Percentiles rank a stretch among this genome's conserved stretches.
phyloP scores from a whole-genome alignment of 2,113 vertebrate species.

The Salvator merianae region DNA sequence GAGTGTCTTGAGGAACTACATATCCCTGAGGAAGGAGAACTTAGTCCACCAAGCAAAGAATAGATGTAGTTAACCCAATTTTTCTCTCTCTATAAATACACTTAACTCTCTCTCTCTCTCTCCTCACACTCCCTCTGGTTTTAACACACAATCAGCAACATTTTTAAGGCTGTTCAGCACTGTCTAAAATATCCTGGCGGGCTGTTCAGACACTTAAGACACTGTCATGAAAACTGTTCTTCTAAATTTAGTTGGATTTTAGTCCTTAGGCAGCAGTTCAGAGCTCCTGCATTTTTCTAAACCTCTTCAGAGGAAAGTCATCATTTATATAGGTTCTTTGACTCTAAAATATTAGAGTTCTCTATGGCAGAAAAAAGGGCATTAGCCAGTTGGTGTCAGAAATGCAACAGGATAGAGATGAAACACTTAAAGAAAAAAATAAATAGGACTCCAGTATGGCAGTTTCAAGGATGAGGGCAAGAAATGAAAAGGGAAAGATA shows the following conservation, averaged over 20 bases:
- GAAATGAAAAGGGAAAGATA: background rate
- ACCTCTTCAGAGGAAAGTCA: background rate
- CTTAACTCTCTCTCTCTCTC: background rate
- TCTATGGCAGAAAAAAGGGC: background rate
- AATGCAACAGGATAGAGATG: background rate
- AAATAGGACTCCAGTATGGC: background rate
- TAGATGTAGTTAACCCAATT: conserved; percentile 14
- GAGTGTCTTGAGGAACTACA: background rate
- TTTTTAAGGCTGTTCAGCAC: conserved; percentile 11
- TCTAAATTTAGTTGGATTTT: conserved; percentile 6
- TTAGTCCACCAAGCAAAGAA: background rate
- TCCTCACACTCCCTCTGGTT: background rate
- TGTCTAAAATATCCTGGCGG: conserved; percentile 7
- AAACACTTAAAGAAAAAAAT: background rate
- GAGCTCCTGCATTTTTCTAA: background rate
- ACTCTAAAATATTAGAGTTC: background rate
- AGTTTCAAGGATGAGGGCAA: background rate
- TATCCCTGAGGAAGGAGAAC: background rate
- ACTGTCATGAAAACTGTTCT: conserved; percentile 7
- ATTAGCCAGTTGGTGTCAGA: background rate
- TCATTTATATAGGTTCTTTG: background rate
- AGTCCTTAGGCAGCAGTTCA: background rate
- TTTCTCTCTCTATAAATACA: background rate
- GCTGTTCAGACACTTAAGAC: conserved; percentile 24
- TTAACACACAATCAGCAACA: conserved; percentile 28